phyloP scores from a whole-genome alignment of 2,888 invertebrate genomes.

The Lepidocyrtinus sp. region DNA sequence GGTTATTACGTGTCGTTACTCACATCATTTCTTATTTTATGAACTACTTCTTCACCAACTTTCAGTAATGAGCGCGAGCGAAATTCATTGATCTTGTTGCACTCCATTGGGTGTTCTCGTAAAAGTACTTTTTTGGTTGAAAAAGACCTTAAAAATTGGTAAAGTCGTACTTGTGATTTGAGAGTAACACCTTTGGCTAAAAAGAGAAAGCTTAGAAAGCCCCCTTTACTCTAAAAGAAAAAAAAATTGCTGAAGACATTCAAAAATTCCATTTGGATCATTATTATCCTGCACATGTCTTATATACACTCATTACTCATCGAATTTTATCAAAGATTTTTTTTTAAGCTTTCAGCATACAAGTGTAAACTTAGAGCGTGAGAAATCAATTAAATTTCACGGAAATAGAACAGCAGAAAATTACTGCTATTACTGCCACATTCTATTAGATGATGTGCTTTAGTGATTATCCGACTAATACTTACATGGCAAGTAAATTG shows the following conservation, averaged over 20 bases:
- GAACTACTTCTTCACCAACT: background rate
- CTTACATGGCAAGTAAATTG: background rate
- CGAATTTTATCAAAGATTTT: background rate
- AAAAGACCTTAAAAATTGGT: background rate
- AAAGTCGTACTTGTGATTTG: constrained; percentile 19
- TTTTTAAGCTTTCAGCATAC: background rate
- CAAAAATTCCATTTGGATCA: constrained; percentile 12
- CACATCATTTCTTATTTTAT: constrained; percentile 8
- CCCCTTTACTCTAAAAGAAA: background rate
- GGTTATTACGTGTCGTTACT: constrained; percentile 4
- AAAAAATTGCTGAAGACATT: constrained; percentile 5
- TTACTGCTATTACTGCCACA: constrained; percentile 49
- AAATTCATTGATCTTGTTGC: constrained; percentile 42
- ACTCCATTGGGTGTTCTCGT: constrained; percentile 50
- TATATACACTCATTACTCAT: background rate
- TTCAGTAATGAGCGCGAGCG: background rate
- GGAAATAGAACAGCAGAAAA: constrained; percentile 62
- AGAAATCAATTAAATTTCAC: constrained; percentile 63
- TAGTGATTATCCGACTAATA: constrained; percentile 34
- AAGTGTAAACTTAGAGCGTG: constrained; percentile 52
- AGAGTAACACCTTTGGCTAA: too few species aligned
- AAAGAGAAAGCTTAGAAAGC: constrained; percentile 47
- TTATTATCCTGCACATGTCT: background rate
- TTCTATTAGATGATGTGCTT: constrained; percentile 37
- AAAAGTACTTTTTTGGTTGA: constrained; percentile 2